These are phyloP conservation scores for Florisuga fusca DNA, from an alignment of 2,797 vertebrate species.

Conservation along the genomic window DNA sequence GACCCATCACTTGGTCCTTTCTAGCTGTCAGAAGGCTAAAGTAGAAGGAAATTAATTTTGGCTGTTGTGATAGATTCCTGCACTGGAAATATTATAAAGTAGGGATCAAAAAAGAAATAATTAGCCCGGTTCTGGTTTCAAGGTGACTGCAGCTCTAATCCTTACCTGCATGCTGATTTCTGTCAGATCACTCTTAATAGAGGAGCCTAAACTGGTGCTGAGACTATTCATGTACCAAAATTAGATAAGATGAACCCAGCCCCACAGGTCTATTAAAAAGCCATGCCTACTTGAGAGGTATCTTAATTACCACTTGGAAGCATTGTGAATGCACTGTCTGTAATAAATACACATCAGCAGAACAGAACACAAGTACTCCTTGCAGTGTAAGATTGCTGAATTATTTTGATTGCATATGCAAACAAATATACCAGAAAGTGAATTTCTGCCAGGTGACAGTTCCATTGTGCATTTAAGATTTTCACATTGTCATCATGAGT, in stretches of 20 bases:
- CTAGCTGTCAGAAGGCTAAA: not conserved
- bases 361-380: not conserved
- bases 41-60: not conserved
- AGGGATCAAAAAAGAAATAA: conserved; percentile 26
- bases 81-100: not conserved
- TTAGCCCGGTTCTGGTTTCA: not conserved
- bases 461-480: not conserved
- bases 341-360: not conserved
- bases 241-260: not conserved
- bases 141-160: conserved; percentile 18
- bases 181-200: not conserved
- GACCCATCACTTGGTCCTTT: not conserved
- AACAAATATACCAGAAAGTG: not conserved
- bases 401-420: conserved; percentile 33
- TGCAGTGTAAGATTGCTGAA: not conserved
- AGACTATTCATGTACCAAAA: not conserved
- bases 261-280: conserved; percentile 11
- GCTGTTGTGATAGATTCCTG: not conserved
- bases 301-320: not conserved
- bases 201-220: not conserved
- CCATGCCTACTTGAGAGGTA: not conserved
- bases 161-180: conserved; percentile 1
- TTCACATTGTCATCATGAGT: not conserved
- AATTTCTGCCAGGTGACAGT: not conserved
- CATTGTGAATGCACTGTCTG: not conserved